Conservation (phyloP, 64 coral and sea anemone species). For the Cladopsammia gracilis region DNA sequence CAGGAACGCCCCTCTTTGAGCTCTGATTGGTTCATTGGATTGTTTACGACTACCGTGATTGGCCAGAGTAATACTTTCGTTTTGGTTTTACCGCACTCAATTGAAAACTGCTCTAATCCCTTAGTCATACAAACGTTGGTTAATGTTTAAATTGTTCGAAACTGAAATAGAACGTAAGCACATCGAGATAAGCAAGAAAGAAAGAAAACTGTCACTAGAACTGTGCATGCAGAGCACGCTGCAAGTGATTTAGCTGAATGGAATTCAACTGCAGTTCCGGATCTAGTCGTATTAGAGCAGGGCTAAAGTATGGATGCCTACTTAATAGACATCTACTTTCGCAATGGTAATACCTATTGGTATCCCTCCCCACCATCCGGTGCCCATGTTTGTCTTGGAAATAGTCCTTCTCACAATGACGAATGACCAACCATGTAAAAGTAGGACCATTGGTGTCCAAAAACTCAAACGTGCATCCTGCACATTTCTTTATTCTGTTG, state of each 20-base stretch:
- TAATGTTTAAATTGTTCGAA: too few relatives aligned
- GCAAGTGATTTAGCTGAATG: slow-evolving; percentile 8
- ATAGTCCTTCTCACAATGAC: slow-evolving; percentile 18
- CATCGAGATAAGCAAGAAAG: too few relatives aligned
- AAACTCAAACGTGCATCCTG: slow-evolving; percentile 45
- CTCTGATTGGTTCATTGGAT: too few relatives aligned
- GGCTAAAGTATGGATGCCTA: slow-evolving; percentile 24
- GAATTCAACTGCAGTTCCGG: slow-evolving; percentile 3
- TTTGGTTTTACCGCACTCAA: too few relatives aligned
- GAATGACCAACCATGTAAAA: slow-evolving; percentile 29
- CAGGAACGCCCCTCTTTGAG: too few relatives aligned
- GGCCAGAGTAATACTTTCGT: too few relatives aligned
- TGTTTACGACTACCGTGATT: too few relatives aligned
- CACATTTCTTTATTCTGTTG: slow-evolving; percentile 62
- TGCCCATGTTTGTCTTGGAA: slow-evolving; percentile 19
- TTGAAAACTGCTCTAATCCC: too few relatives aligned
- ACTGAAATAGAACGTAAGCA: too few relatives aligned
- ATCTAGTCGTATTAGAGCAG: not conserved
- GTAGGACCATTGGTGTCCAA: slow-evolving; percentile 3
- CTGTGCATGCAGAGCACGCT: slow-evolving; percentile 6
- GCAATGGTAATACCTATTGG: slow-evolving; percentile 46
- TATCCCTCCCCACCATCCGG: not conserved
- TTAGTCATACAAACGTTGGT: too few relatives aligned
- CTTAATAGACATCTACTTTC: not conserved
- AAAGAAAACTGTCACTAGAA: not conserved